Base-by-base conservation (phyloP, 1,140 invertebrate species). In the Solenopsis fugax region DNA sequence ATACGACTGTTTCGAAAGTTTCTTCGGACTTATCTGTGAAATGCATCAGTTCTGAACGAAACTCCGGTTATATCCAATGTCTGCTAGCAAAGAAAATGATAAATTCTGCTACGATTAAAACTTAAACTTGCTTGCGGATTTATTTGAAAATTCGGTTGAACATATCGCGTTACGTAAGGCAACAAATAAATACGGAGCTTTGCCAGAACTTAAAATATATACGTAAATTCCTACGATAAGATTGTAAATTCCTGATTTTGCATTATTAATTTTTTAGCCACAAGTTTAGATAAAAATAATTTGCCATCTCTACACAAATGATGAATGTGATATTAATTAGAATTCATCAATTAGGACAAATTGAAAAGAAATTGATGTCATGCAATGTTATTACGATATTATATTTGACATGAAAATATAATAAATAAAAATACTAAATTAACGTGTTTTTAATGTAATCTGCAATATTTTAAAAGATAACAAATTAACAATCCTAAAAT, bases 1-100 rank as follows among this genome's bases (percentile, higher is more conserved):
- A 89, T 77, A 89, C 65, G 80, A 75, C 52, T 78, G 56, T 85
- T 88, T 67, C 73, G 56, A 48, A 89, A 88, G 87, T 89, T 89
- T 85, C 81, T 67, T 29, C n/a, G 24, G n/a, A 67, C 81, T 89
- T 89, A 89, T 88, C 88, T 88, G 29, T 10, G 45, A 85, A 52
- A 88, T 67, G 73, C 77, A 85, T 84, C 87, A 84, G 71, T 71
- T 76, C 77, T 84, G 80, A 84, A 73, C 71, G 62, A 89, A 86
- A 89, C 58, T 85, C 87, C 24, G 18, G 76, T 52, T 62, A 52
- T 54, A 41, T 67, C 45, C 77, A 75, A 87, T 24, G 67, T 52
- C 21, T 37, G 54, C 73, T 62, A n/a, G 58, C 18, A 62, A 50
- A 60, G 69, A 50, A 75, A 52, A 69, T 85, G 71, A 85, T 73